These are phyloP conservation scores for Grapholita molesta DNA, from an alignment of 1,140 invertebrate genomes.

Conservation along the genomic window DNA sequence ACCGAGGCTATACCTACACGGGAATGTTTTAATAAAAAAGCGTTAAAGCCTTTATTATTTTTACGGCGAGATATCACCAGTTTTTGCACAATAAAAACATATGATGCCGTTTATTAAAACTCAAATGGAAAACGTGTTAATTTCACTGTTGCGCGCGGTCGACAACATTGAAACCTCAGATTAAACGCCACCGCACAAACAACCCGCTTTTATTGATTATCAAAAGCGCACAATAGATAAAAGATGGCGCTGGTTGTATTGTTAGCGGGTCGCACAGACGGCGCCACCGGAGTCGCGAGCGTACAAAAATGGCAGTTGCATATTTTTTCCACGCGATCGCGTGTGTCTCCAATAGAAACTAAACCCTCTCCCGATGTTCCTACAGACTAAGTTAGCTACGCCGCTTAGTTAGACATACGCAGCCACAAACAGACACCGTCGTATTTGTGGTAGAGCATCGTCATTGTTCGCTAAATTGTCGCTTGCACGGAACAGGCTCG, in stretches of 20 bases:
- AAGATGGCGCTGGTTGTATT: constrained; percentile 69
- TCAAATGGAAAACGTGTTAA: constrained; percentile 20
- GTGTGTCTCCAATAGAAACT: constrained; percentile 27
- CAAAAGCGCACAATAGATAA: constrained; percentile 69
- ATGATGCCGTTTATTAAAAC: background rate
- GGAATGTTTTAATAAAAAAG: background rate
- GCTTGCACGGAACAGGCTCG: constrained; percentile 71
- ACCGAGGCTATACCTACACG: background rate
- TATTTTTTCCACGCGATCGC: constrained; percentile 63
- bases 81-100: background rate
- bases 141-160: constrained; percentile 23
- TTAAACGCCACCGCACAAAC: constrained; percentile 40
- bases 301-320: constrained; percentile 75
- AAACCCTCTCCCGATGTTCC: constrained; percentile 22
- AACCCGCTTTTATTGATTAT: constrained; percentile 69
- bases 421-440: constrained; percentile 53
- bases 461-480: constrained; percentile 77
- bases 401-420: constrained; percentile 51
- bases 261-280: constrained; percentile 64
- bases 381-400: constrained; percentile 32
- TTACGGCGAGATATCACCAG: background rate
- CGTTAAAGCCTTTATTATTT: background rate
- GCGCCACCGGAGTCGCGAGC: constrained; percentile 71
- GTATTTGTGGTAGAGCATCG: constrained; percentile 69
- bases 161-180: constrained; percentile 26